Base-by-base conservation (phyloP, 2,113 vertebrate genomes). In the Lepisosteus osseus region DNA sequence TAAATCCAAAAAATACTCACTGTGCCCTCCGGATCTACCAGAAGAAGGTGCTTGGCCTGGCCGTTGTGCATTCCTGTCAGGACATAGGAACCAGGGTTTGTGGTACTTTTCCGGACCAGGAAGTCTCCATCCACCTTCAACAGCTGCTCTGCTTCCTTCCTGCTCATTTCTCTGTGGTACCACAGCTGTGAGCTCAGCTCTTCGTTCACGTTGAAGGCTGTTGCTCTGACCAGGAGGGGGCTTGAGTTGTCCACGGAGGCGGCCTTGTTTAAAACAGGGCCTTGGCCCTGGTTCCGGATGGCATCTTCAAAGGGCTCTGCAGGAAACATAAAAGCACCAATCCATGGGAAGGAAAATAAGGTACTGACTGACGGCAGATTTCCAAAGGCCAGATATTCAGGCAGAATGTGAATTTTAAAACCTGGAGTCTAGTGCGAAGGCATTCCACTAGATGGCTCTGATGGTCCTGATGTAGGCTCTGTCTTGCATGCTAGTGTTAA, bases 231-330 rank as follows among this genome's bases (percentile, higher is more conserved):
- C 1, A 93, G 86, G 61, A 94, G 73, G 0, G 96, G 95, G 76
- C 95, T 96, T n/a, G 86, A 91, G 78, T 93, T 92, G 76, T 94
- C 95, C 57, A 78, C 86, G 0, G 95, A 96, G 0, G 88, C 89
- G 2, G 90, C 86, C 80, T 97, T 97, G 78, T 84, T 94, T 67
- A 96, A 61, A 6, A 74, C 12, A 0, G 89, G 76, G 13, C 86
- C 86, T 73, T 86, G 68, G 0, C 78, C 70, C 80, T 95, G 95
- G 80, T 83, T 88, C 75, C 85, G 95, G 74, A 99, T 94, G 67
- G 97, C 95, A 64, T 97, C 95, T 86, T 96, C 96, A 70, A 99
- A 99, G 69, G 97, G 96, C 89, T 95, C 97, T 99, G 85, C 43
- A 80, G 72, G 70, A 75, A 70, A 54, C 51, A 43, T 51, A 51